These are phyloP conservation scores for Notolepis coatsorum DNA, from an alignment of 2,797 vertebrate species.

Conservation along the genomic window DNA sequence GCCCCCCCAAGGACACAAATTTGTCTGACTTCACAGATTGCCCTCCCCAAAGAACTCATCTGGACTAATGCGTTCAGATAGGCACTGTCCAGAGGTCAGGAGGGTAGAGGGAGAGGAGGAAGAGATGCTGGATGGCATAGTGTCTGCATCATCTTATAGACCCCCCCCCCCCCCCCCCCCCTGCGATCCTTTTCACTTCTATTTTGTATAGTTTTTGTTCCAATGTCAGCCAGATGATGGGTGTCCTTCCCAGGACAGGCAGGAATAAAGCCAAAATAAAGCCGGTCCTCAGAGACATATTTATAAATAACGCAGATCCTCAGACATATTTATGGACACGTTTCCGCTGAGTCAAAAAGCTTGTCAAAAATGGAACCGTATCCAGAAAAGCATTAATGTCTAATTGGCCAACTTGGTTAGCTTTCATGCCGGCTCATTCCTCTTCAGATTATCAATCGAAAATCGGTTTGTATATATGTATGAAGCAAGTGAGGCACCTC, in stretches of 20 bases:
- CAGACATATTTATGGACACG: slow-evolving; percentile 13
- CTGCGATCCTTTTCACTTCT: background rate
- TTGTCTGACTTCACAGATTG: slow-evolving; percentile 28
- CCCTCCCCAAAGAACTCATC: slow-evolving; percentile 2
- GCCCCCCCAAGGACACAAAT: background rate
- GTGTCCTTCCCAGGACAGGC: background rate
- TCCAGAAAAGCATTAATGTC: slow-evolving; percentile 7
- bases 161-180: too few species aligned
- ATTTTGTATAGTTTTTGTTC: slow-evolving; percentile 16
- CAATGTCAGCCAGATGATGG: slow-evolving; percentile 5
- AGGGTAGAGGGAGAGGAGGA: too few species aligned
- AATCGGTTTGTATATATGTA: background rate
- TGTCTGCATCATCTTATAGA: too few species aligned
- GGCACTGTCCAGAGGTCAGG: background rate
- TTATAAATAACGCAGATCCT: slow-evolving; percentile 18
- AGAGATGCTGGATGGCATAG: slow-evolving; percentile 3
- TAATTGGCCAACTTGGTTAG: background rate
- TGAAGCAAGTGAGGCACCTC: background rate
- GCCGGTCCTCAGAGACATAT: slow-evolving; percentile 19
- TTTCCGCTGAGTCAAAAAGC: slow-evolving; percentile 30
- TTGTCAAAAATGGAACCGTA: slow-evolving; percentile 16
- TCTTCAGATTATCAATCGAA: background rate
- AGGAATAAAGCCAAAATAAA: slow-evolving; percentile 12
- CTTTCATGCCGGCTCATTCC: slow-evolving; percentile 4
- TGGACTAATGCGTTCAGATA: background rate